Evolutionary conservation across 2,888 invertebrate genomes (phyloP), one percentile per base, ranked within the genome.

Genomic region (Atrina japonica): DNA sequence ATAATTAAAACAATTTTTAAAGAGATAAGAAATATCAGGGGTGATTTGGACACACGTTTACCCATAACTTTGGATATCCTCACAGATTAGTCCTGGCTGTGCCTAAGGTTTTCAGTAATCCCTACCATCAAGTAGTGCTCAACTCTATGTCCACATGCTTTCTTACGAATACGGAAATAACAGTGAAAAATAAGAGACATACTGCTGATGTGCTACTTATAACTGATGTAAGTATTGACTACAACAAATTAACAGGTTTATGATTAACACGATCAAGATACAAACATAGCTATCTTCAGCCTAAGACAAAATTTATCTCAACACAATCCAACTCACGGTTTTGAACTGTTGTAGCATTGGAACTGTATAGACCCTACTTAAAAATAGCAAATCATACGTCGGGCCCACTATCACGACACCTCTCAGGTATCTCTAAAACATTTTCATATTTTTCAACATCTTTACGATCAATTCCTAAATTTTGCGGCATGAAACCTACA

Each of bases 41-140:
- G 14, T 52, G 25, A 6, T 3, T 3, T 18, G 6, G 47, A 47
- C 21, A 9, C 18, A 5, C 47, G 47, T 21, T 47, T 47, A 16
- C 47, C 47, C n/a, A 47, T 47, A 18, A 47, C 47, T 47, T n/a
- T n/a, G 6, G 21, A 47, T 47, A 47, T 47, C 6, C 21, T 47
- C n/a, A 18, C 21, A n/a, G 16, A 47, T 47, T 47, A 47, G 47
- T 47, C 6, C 6, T 18, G 18, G 47, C 47, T 9, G 21, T 47
- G 21, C 47, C 47, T 9, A 18, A n/a, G n/a, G 47, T 5, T 47
- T 9, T 47, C 3, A 16, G 47, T 16, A 47, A 47, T 21, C 5
- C 18, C 3, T 47, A 47, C 21, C 47, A 47, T 6, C 47, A 47
- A 47, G n/a, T 21, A 9, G 6, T 47, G 21, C 6, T 47, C 21